Percentiles rank a stretch among this genome's conserved stretches.
Conservation (phyloP, 2,113 vertebrate species). For the Pedetes capensis region DNA sequence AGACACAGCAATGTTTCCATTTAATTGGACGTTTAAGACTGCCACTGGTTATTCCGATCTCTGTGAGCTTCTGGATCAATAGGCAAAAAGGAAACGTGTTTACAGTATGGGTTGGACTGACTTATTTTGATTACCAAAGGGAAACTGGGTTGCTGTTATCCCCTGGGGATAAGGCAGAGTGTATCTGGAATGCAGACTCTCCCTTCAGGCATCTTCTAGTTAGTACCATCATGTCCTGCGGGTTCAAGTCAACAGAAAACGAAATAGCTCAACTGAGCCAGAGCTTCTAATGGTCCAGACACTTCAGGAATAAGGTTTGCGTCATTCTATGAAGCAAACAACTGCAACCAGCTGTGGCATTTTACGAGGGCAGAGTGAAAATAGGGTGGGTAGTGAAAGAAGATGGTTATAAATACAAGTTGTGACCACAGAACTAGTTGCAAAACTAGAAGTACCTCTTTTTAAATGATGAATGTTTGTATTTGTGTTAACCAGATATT, state of each 20-base stretch:
- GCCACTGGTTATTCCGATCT: neutral
- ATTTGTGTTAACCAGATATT: neutral
- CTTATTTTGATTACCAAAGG: neutral
- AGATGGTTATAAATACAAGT: neutral
- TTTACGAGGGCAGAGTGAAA: neutral
- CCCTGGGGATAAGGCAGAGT: neutral
- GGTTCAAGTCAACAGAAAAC: neutral
- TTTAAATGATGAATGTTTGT: neutral
- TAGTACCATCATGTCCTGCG: neutral
- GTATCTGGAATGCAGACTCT: no score
- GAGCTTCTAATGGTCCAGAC: neutral
- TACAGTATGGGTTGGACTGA: no score
- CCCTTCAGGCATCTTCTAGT: neutral
- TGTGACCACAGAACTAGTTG: neutral
- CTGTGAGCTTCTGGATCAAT: neutral
- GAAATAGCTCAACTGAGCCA: neutral
- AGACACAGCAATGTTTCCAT: neutral
- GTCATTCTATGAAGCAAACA: neutral
- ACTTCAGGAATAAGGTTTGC: neutral
- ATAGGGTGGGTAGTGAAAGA: neutral
- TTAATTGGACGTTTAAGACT: neutral
- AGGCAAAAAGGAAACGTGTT: neutral
- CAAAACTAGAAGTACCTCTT: neutral
- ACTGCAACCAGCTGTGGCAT: neutral
- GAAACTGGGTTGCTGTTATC: neutral